Evolutionary conservation across 2,113 vertebrate species (phyloP).

Genomic region (Saimiri boliviensis): DNA sequence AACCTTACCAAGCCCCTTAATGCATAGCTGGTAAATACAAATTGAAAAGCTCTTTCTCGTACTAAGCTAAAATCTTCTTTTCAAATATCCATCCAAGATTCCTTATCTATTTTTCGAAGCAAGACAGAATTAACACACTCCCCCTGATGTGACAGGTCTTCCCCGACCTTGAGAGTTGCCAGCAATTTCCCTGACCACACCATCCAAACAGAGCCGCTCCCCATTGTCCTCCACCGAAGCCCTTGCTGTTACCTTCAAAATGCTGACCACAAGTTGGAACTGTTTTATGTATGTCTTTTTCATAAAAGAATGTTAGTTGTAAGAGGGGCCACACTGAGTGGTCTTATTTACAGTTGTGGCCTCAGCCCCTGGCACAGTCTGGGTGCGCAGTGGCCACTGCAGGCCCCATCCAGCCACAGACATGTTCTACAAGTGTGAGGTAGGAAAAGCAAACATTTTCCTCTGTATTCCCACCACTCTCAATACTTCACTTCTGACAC

Average conservation of each 20-base stretch:
- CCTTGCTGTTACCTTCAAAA: background rate
- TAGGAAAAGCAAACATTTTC: background rate
- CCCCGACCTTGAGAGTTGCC: background rate
- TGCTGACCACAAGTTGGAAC: background rate
- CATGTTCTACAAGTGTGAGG: background rate
- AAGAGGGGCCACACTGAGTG: background rate
- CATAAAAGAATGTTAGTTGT: background rate
- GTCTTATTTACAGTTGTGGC: background rate
- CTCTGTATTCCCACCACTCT: background rate
- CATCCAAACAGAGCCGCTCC: background rate
- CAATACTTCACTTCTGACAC: background rate
- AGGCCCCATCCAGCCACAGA: background rate
- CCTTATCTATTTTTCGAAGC: background rate
- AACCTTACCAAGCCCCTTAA: background rate
- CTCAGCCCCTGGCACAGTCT: background rate
- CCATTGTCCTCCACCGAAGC: background rate
- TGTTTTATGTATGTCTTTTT: background rate
- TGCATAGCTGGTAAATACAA: background rate
- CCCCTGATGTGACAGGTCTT: background rate
- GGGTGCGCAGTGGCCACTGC: background rate
- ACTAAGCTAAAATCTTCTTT: slow-evolving; percentile 7
- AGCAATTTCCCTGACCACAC: background rate
- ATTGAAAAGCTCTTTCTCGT: background rate
- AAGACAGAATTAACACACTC: background rate
- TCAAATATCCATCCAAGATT: background rate